phyloP scores from a whole-genome alignment of 2,113 vertebrate species.

The Epinephelus fuscoguttatus region DNA sequence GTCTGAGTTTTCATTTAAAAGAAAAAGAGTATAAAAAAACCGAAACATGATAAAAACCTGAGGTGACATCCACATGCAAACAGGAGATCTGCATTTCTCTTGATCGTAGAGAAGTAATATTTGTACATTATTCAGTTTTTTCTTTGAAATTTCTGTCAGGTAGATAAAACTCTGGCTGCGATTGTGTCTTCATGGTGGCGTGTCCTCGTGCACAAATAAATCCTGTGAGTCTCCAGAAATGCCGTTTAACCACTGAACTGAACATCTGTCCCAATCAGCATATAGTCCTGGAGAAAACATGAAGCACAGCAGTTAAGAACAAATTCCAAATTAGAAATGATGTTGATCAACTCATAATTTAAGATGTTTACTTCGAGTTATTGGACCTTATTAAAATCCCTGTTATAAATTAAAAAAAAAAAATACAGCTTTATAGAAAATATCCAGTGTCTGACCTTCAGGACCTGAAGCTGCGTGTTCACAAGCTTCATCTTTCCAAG shows the following conservation, averaged over 20 bases:
- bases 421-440: background rate
- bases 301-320: conserved; percentile 1
- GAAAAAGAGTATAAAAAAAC: background rate
- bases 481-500: conserved; percentile 82
- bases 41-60: background rate
- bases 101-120: background rate
- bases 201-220: background rate
- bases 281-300: conserved; percentile 70
- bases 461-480: conserved; percentile 77
- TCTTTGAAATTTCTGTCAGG: background rate
- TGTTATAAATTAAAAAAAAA: background rate
- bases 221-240: background rate
- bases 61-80: background rate
- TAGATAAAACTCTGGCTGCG: background rate
- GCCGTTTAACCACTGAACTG: conserved; percentile 63
- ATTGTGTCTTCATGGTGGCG: background rate
- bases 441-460: conserved; percentile 74
- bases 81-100: background rate
- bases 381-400: background rate
- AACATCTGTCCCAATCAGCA: conserved; percentile 84
- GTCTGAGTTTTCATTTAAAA: background rate
- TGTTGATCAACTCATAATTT: background rate
- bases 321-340: background rate
- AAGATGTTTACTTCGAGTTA: background rate
- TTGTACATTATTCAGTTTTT: background rate